These are phyloP conservation scores for Nomada ruficornis DNA, from an alignment of 2,888 invertebrate genomes.

Conservation along the genomic window DNA sequence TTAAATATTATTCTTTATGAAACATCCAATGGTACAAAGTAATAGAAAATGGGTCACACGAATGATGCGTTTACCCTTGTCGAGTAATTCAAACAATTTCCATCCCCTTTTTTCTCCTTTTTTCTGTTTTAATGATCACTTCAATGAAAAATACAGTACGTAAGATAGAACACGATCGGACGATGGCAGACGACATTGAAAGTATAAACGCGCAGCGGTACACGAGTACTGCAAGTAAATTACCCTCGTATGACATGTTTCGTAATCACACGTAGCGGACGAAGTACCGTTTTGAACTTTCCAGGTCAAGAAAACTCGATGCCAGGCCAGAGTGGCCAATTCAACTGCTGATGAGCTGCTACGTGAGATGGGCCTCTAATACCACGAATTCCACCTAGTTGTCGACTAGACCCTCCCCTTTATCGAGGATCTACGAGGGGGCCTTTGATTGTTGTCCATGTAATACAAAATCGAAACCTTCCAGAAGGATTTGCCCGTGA, in stretches of 20 bases:
- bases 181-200: constrained; percentile 5
- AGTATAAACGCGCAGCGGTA: constrained; percentile 21
- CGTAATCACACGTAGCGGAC: constrained; percentile 58
- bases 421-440: constrained; percentile 51
- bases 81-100: constrained; percentile 2
- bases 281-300: constrained; percentile 66
- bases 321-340: constrained; percentile 70
- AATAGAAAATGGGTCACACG: not conserved
- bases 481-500: constrained; percentile 19
- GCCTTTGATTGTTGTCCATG: constrained; percentile 58
- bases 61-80: not conserved
- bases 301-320: constrained; percentile 73
- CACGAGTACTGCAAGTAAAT: constrained; percentile 44
- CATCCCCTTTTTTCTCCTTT: not conserved
- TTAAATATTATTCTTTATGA: not conserved
- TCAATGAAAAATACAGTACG: not conserved
- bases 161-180: not conserved
- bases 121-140: not conserved
- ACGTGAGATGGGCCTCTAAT: constrained; percentile 74
- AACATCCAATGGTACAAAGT: not conserved
- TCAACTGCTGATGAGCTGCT: constrained; percentile 71
- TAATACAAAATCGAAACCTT: constrained; percentile 48
- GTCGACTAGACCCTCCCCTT: constrained; percentile 50
- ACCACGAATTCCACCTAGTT: constrained; percentile 61
- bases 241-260: constrained; percentile 51